Base-by-base conservation (phyloP, 2,797 vertebrate species). In the Acomys russatus region DNA sequence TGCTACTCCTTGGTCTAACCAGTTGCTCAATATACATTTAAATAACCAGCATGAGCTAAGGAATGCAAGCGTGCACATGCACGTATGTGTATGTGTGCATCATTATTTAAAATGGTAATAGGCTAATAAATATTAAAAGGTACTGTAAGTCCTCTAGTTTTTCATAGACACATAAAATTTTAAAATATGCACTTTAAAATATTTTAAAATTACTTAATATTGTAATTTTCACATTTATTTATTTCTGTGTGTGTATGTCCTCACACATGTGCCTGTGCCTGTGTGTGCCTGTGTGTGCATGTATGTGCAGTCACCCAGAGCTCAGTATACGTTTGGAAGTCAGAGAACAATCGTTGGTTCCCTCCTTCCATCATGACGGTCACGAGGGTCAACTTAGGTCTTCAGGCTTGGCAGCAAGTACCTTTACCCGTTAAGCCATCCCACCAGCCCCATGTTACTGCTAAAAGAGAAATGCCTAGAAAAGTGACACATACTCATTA, bases 51-150 rank as follows among this genome's bases (percentile, higher is more conserved):
- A 59, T 30, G 68, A 80, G 56, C 51, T 91, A 80, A 78, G 6
- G 30, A 6, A 59, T 66, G 73, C 64, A 3, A 54, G 15, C 49
- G 49, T 11, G n/a, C 56, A 59, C 56, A 0, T 25, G 4, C 10
- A 35, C 78, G 3, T 63, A 11, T 80, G 63, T 20, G 30, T 77
- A 12, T 77, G 49, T 54, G 5, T 54, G 61, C 70, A 90, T 82
- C 66, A 68, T n/a, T 71, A 15, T 85, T 82, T 96, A 90, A 80
- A 94, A 74, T 35, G 4, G 70, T 44, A 78, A 14, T 78, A 89
- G 35, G 79, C 3, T 71, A 90, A 70, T 49, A 88, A 84, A 54
- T 83, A 44, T 79, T 83, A 71, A 25, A 78, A 90, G 88, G 73
- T 73, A 71, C 10, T 80, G 0, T 71, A 79, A 78, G 22, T 66